These are phyloP conservation scores for Calypte anna DNA, from an alignment of 2,113 vertebrate genomes.

Conservation along the genomic window DNA sequence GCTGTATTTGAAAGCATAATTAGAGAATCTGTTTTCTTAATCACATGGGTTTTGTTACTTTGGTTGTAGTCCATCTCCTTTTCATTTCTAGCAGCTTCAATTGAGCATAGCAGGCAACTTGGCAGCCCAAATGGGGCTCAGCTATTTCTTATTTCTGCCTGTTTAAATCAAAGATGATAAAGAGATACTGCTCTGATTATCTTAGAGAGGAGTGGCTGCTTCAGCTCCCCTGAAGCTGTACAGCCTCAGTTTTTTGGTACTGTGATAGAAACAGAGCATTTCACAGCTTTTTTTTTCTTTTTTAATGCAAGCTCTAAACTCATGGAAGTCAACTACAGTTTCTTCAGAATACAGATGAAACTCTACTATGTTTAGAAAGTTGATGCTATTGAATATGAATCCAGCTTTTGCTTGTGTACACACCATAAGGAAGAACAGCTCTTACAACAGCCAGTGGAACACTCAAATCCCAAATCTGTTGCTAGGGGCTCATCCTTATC, in stretches of 20 bases:
- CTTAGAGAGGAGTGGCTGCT: conserved; percentile 39
- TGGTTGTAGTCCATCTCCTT: conserved; percentile 76
- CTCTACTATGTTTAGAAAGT: not conserved
- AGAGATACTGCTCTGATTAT: conserved; percentile 63
- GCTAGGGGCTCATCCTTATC: not conserved
- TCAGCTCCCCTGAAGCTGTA: conserved; percentile 29
- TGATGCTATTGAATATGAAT: not conserved
- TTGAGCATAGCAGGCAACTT: conserved; percentile 69
- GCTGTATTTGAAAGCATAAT: conserved; percentile 92
- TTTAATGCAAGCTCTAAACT: conserved; percentile 9
- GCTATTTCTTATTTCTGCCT: conserved; percentile 68
- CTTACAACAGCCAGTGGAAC: conserved; percentile 75
- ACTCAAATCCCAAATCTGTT: not conserved
- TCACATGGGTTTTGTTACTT: conserved; percentile 84
- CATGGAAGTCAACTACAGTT: conserved; percentile 33
- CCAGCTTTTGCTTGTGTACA: not conserved
- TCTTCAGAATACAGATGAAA: not conserved
- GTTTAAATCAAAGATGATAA: conserved; percentile 71
- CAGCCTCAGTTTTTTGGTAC: conserved; percentile 43
- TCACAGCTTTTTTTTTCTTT: conserved; percentile 32
- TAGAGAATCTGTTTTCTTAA: conserved; percentile 96
- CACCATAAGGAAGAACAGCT: conserved; percentile 61
- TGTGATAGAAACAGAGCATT: conserved; percentile 53
- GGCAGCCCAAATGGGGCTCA: conserved; percentile 64
- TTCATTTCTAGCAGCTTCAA: conserved; percentile 74